Conservation (phyloP, 2,797 vertebrate species). For the Peromyscus melanophrys region DNA sequence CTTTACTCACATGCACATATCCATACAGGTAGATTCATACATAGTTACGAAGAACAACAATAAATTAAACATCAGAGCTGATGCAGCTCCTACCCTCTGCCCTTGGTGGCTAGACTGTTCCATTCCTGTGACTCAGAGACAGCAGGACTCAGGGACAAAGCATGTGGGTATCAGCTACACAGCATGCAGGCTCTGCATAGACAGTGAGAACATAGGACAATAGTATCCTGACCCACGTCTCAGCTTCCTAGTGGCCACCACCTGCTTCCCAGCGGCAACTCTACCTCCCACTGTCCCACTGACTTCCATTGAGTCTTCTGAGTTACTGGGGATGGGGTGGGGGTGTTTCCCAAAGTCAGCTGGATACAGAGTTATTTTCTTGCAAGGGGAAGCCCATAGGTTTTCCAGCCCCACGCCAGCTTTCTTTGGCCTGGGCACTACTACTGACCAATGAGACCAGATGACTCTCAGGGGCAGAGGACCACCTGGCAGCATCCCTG, state of each 20-base stretch:
- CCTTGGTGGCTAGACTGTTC: background rate
- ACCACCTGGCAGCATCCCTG: background rate
- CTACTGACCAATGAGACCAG: too few species aligned
- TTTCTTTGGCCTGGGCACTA: background rate
- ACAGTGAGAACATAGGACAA: too few species aligned
- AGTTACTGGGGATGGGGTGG: background rate
- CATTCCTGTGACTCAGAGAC: background rate
- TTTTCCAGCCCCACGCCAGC: background rate
- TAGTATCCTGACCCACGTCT: background rate
- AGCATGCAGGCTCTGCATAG: background rate
- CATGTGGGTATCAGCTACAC: background rate
- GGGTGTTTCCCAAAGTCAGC: background rate
- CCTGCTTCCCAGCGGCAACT: background rate
- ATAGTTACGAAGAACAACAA: background rate
- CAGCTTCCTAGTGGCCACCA: background rate
- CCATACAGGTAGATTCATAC: background rate
- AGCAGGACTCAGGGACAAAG: background rate
- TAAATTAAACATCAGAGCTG: background rate
- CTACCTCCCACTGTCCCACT: too few species aligned
- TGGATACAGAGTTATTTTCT: background rate
- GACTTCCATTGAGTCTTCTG: background rate
- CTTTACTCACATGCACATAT: background rate
- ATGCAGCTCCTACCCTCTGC: background rate
- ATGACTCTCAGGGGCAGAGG: background rate
- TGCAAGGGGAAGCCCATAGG: too few species aligned